Evolutionary conservation across 2,113 vertebrate genomes (phyloP).

Genomic region (Strix uralensis): DNA sequence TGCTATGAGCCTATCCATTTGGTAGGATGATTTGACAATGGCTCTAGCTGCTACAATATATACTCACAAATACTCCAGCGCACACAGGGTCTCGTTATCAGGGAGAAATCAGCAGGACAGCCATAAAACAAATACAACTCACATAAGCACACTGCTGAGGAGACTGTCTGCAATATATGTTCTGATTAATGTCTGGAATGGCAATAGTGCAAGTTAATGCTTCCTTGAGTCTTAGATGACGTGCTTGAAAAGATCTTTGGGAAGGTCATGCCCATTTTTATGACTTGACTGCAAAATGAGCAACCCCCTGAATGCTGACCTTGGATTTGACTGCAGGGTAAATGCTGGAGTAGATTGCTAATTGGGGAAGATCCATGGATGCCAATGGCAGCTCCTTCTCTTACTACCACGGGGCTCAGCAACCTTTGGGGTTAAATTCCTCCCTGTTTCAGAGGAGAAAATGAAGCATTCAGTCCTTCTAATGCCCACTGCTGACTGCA

Average conservation of each 20-base stretch:
- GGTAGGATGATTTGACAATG: not conserved
- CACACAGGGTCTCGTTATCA: constrained; percentile 18
- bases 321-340: constrained; percentile 1
- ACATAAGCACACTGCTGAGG: constrained; percentile 23
- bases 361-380: not conserved
- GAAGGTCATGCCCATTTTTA: constrained; percentile 22
- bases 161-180: constrained; percentile 17
- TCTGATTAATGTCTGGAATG: constrained; percentile 51
- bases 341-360: constrained; percentile 1
- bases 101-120: constrained; percentile 41
- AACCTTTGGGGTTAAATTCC: not conserved
- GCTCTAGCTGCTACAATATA: not conserved
- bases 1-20: not conserved
- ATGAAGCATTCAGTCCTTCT: not conserved
- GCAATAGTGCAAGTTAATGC: constrained; percentile 34
- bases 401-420: not conserved
- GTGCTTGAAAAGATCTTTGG: not conserved
- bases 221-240: constrained; percentile 11
- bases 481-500: not conserved
- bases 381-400: not conserved
- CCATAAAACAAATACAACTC: constrained; percentile 29
- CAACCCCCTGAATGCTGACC: not conserved
- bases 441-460: not conserved
- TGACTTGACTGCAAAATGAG: not conserved
- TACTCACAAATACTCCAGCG: not conserved